Conservation (phyloP, 2,113 vertebrate species). For the Gorsachius goisagi region DNA sequence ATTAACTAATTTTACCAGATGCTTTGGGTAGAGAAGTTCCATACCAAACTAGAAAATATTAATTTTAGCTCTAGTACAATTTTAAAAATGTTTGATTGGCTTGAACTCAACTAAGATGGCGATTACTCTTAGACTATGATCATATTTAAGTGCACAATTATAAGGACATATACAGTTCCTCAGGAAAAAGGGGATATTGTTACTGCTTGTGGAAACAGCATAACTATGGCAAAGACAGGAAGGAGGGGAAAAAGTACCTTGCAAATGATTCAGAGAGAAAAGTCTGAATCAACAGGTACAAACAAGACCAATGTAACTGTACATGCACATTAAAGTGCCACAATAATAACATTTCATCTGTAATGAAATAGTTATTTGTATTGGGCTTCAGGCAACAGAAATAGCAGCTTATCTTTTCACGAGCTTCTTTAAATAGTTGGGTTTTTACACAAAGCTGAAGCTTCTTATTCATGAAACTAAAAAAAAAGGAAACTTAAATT, state of each 20-base stretch:
- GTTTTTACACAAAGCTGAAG: constrained; percentile 36
- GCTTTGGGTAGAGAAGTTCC: background rate
- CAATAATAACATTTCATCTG: constrained; percentile 62
- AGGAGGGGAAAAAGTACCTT: background rate
- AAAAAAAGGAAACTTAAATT: constrained; percentile 44
- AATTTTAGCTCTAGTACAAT: background rate
- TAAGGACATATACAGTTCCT: background rate
- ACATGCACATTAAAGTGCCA: constrained; percentile 19
- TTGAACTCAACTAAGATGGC: background rate
- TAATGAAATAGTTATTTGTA: constrained; percentile 55
- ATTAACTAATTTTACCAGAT: background rate
- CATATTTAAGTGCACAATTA: background rate
- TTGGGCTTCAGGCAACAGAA: constrained; percentile 20
- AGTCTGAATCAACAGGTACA: constrained; percentile 26
- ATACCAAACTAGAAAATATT: background rate
- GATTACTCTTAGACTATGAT: background rate
- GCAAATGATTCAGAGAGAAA: constrained; percentile 28
- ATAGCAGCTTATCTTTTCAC: constrained; percentile 39
- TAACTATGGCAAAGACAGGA: background rate
- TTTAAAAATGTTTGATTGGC: background rate
- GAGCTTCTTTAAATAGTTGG: background rate
- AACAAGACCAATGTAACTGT: background rate
- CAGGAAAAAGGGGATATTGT: background rate
- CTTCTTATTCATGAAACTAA: constrained; percentile 14
- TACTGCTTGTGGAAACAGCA: background rate